phyloP scores from a whole-genome alignment of 2,888 invertebrate species.

The Agrotis puta region DNA sequence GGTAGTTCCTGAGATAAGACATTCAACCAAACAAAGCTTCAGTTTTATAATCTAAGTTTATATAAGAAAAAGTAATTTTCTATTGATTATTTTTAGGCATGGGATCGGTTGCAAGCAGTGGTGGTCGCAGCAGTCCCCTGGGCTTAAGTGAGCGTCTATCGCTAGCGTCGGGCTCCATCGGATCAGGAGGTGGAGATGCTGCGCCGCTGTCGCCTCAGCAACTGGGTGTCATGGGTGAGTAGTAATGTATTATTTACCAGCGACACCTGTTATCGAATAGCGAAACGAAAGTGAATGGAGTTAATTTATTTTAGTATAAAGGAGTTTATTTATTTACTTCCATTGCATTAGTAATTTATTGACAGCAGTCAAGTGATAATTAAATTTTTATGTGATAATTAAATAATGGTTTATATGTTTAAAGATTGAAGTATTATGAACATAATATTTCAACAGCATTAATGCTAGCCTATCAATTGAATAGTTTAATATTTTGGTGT shows the following conservation, averaged over 20 bases:
- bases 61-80: neutral
- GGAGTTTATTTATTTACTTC: neutral
- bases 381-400: too few relatives aligned
- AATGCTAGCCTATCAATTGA: too few relatives aligned
- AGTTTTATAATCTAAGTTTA: too few relatives aligned
- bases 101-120: conserved; percentile 93
- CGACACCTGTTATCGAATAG: conserved; percentile 82
- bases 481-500: too few relatives aligned
- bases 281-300: neutral
- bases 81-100: conserved; percentile 80
- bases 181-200: conserved; percentile 90
- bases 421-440: too few relatives aligned
- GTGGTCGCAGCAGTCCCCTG: conserved; percentile 92
- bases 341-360: too few relatives aligned
- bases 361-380: too few relatives aligned
- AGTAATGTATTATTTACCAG: conserved; percentile 54
- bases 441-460: too few relatives aligned
- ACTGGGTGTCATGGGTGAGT: conserved; percentile 97
- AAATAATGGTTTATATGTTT: too few relatives aligned
- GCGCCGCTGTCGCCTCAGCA: conserved; percentile 95
- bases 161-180: conserved; percentile 93
- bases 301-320: neutral
- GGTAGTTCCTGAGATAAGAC: too few relatives aligned
- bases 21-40: too few relatives aligned
- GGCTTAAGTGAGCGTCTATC: conserved; percentile 93